A percentile compares a stretch with the other conserved stretches of the same genome.
Evolutionary conservation across 2,113 vertebrate genomes (phyloP).

Genomic region (Alces alces): DNA sequence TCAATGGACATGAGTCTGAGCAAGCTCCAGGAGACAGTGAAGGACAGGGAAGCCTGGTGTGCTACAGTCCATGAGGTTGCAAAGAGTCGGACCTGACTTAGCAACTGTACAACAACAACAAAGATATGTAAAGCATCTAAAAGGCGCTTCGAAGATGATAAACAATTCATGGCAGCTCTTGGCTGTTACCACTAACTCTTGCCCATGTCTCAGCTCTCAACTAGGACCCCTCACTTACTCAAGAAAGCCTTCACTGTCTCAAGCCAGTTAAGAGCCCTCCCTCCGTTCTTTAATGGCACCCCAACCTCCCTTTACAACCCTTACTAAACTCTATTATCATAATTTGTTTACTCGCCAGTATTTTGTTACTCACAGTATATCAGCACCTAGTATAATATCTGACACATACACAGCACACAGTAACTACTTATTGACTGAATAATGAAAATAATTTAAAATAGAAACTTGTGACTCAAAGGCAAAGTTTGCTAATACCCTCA

Average conservation of each 20-base stretch:
- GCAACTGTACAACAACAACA: neutral
- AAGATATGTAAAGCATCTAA: neutral
- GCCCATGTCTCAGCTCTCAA: neutral
- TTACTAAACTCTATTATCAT: neutral
- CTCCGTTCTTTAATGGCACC: neutral
- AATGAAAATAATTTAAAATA: slow-evolving; percentile 9
- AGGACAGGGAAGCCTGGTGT: neutral
- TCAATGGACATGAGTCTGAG: neutral
- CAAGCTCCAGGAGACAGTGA: neutral
- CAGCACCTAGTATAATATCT: neutral
- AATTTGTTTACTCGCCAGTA: neutral
- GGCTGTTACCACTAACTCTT: neutral
- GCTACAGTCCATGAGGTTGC: neutral
- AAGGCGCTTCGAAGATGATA: neutral
- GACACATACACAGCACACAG: neutral
- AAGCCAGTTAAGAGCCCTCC: neutral
- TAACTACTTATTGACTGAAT: neutral
- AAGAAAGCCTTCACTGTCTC: neutral
- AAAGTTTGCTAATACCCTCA: neutral
- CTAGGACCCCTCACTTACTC: neutral
- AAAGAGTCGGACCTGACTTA: neutral
- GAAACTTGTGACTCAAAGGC: neutral
- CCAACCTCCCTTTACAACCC: neutral
- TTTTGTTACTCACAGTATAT: neutral
- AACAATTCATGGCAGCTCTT: neutral